Evolutionary conservation across 2,797 vertebrate genomes (phyloP).

Genomic region (Halcyon leucocephala): DNA sequence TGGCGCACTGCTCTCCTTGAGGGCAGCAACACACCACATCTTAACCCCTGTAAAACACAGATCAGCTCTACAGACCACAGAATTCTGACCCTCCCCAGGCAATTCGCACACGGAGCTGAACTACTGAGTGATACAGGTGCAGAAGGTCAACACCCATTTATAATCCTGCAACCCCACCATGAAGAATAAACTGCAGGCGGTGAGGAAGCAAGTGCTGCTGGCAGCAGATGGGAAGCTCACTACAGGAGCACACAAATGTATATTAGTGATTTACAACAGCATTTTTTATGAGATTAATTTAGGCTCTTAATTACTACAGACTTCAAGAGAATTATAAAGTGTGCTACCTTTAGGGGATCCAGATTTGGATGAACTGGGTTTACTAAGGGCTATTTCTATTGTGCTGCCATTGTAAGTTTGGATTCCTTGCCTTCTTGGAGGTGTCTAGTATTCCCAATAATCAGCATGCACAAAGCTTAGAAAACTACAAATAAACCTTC

Average conservation of each 20-base stretch:
- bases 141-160: not conserved
- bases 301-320: not conserved
- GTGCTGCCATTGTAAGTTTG: not conserved
- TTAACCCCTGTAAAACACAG: not conserved
- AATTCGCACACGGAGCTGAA: not conserved
- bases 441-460: not conserved
- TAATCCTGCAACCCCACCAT: not conserved
- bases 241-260: not conserved
- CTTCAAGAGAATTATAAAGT: not conserved
- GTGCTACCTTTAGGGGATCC: not conserved
- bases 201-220: not conserved
- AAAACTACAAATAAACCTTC: not conserved
- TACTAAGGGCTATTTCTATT: not conserved
- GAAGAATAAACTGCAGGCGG: not conserved
- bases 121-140: not conserved
- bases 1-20: not conserved
- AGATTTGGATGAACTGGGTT: not conserved
- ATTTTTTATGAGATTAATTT: not conserved
- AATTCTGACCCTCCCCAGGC: not conserved
- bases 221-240: accelerated
- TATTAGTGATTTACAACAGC: not conserved
- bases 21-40: not conserved
- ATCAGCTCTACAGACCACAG: not conserved
- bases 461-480: not conserved
- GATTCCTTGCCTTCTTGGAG: not conserved